These are phyloP conservation scores for Polydrusus cervinus DNA, from an alignment of 2,888 invertebrate genomes.

Conservation along the genomic window DNA sequence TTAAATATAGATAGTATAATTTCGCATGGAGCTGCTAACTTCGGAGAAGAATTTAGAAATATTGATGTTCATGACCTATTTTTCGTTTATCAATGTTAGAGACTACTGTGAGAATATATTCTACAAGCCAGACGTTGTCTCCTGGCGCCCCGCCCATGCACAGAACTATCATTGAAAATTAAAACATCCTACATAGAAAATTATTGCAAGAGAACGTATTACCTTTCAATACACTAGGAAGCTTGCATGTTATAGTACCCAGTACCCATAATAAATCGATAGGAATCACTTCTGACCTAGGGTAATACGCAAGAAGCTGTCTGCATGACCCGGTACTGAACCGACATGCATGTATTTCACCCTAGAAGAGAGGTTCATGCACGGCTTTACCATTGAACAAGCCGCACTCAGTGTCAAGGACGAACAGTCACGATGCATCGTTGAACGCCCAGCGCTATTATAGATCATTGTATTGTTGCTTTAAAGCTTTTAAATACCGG, in stretches of 20 bases:
- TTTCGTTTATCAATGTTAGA: too few relatives aligned
- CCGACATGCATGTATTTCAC: slow-evolving; percentile 41
- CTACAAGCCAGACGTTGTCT: too few relatives aligned
- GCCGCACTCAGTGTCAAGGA: slow-evolving; percentile 53
- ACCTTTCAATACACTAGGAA: not conserved
- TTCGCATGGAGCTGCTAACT: too few relatives aligned
- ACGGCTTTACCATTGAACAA: slow-evolving; percentile 44
- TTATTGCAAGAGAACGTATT: too few relatives aligned
- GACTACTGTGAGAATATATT: too few relatives aligned
- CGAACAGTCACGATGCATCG: slow-evolving; percentile 53
- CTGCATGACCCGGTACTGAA: slow-evolving; percentile 38
- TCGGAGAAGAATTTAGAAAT: too few relatives aligned
- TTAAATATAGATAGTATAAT: too few relatives aligned
- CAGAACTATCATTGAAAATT: not conserved
- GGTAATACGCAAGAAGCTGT: slow-evolving; percentile 35
- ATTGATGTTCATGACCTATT: too few relatives aligned
- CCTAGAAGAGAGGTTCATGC: slow-evolving; percentile 38
- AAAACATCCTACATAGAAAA: too few relatives aligned
- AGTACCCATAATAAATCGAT: slow-evolving; percentile 40
- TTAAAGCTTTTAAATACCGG: slow-evolving; percentile 2
- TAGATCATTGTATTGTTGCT: slow-evolving; percentile 43
- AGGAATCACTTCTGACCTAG: slow-evolving; percentile 43
- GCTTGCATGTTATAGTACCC: not conserved
- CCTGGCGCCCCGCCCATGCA: too few relatives aligned
- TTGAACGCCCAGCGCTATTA: slow-evolving; percentile 46